phyloP scores from a whole-genome alignment of 1,140 invertebrate species.

The Zaprionus davidi region DNA sequence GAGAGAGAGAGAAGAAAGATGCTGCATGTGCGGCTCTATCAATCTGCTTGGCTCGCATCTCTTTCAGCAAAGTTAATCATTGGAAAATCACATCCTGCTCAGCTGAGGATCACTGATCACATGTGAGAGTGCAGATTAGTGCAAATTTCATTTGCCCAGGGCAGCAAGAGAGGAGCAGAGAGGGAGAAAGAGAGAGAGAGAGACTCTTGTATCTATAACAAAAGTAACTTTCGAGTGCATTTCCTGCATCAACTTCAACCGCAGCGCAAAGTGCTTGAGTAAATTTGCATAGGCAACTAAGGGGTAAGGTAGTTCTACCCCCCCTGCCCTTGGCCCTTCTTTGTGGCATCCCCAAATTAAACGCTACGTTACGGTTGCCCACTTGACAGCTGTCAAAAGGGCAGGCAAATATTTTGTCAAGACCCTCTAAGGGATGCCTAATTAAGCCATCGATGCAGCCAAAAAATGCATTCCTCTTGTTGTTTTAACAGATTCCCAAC shows the following conservation, averaged over 20 bases:
- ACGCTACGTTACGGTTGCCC: conserved; percentile 70
- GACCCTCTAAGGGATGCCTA: conserved; percentile 47
- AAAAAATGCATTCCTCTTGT: conserved; percentile 66
- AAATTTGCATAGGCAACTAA: conserved; percentile 67
- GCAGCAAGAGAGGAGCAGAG: neutral
- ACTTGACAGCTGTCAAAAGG: conserved; percentile 81
- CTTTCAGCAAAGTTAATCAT: conserved; percentile 79
- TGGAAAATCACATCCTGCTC: conserved; percentile 81
- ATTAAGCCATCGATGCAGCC: conserved; percentile 64
- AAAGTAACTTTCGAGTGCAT: conserved; percentile 45
- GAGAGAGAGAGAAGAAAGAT: neutral
- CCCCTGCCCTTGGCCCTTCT: neutral
- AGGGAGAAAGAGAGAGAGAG: neutral
- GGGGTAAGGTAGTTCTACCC: conserved; percentile 24
- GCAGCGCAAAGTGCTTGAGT: conserved; percentile 57
- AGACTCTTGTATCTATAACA: conserved; percentile 11
- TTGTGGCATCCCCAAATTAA: conserved; percentile 52
- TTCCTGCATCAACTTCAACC: conserved; percentile 45
- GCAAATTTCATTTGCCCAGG: conserved; percentile 68
- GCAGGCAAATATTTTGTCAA: conserved; percentile 77
- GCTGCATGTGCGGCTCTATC: conserved; percentile 47
- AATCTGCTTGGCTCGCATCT: conserved; percentile 44
- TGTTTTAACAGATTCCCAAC: conserved; percentile 73
- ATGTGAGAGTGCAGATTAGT: conserved; percentile 56
- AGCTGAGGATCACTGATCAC: conserved; percentile 32